These are phyloP conservation scores for Marcusenius ussheri DNA, from an alignment of 2,113 vertebrate species.

Conservation along the genomic window DNA sequence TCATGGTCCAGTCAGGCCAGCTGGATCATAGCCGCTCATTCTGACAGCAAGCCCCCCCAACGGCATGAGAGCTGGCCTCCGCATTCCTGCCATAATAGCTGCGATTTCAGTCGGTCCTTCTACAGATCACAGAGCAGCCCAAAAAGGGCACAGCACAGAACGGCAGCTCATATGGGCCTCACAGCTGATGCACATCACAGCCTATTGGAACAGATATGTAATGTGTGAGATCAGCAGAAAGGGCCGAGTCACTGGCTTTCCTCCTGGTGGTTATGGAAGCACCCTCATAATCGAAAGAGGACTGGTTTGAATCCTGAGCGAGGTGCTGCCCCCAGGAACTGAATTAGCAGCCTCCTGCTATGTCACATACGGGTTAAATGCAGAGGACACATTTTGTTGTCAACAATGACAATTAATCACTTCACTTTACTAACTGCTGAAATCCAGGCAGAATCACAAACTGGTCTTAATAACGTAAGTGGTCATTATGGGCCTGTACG, in stretches of 20 bases:
- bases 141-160: background rate
- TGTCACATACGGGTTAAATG: too few species aligned
- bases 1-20: conserved; percentile 15
- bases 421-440: background rate
- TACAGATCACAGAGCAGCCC: conserved; percentile 30
- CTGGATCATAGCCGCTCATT: conserved; percentile 16
- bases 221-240: background rate
- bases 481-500: background rate
- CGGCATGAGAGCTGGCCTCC: background rate
- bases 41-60: conserved; percentile 6
- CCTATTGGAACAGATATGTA: background rate
- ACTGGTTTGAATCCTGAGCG: too few species aligned
- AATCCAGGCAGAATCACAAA: background rate
- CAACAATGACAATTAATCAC: too few species aligned
- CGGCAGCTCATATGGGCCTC: background rate
- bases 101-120: conserved; percentile 26
- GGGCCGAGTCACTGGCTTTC: background rate
- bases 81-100: conserved; percentile 30
- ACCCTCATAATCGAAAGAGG: too few species aligned
- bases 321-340: too few species aligned
- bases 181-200: background rate
- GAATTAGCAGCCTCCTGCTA: too few species aligned
- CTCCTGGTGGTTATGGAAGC: too few species aligned
- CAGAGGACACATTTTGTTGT: too few species aligned
- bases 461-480: background rate